Base-by-base conservation (phyloP, 2,113 vertebrate genomes). In the Nibea coibor region DNA sequence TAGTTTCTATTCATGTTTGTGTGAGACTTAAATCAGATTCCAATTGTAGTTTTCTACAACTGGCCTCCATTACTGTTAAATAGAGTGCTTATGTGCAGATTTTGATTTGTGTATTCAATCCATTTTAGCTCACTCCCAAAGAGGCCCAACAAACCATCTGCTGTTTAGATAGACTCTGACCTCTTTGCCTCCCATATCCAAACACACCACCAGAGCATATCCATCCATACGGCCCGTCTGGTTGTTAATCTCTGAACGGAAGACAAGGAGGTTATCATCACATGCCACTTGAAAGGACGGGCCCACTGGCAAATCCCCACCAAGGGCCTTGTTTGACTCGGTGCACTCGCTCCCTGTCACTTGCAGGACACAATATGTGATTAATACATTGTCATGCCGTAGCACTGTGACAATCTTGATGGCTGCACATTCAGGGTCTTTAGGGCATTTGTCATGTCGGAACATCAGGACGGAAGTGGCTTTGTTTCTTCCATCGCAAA, bases 111-210 rank as follows among this genome's bases (percentile, higher is more conserved):
- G 71, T 68, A 79, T 89, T 82, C 51, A 67, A n/a, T 72, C 66
- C 61, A 82, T 81, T 75, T 87, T 73, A 84, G 65, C 72, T 72
- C 20, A 56, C 54, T 89, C 87, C 91, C 90, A 75, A 75, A 75
- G 88, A 89, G 88, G 80, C 82, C 72, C 76, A 75, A 84, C 81
- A 79, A 90, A 87, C 91, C 91, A 93, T 94, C 92, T 93, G 90
- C 89, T 93, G 86, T 93, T 93, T 93, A 68, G 86, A 91, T 92
- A 94, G 83, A 87, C 90, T 90, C 79, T 94, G 87, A 92, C 88
- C 93, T 88, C 75, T 68, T 65, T 80, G 73, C 72, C 85, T 90
- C 84, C 81, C 62, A 82, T 83, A 83, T 77, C 85, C 75, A 75
- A 59, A 42, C 54, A 66, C 54, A 62, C 75, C 87, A 89, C 79